Conservation (phyloP, 2,797 vertebrate species). For the Chrosomus eos region DNA sequence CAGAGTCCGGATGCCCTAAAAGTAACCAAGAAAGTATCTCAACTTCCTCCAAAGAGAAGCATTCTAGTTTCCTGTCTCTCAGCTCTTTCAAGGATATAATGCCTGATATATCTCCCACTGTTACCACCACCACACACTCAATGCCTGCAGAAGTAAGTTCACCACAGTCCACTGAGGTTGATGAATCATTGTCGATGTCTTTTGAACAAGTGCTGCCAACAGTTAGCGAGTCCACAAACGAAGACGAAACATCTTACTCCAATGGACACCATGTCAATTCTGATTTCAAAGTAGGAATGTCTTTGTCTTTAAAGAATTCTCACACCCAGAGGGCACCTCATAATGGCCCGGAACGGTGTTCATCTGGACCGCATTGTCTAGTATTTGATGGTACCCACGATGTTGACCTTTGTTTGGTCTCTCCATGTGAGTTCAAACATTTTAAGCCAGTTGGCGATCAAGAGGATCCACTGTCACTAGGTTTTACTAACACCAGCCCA, state of each 20-base stretch:
- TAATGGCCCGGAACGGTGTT: constrained; percentile 71
- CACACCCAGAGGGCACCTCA: constrained; percentile 71
- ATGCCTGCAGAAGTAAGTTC: constrained; percentile 94
- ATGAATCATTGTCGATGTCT: constrained; percentile 93
- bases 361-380: constrained; percentile 65
- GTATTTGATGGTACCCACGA: constrained; percentile 84
- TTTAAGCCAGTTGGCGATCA: constrained; percentile 75
- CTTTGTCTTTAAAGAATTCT: constrained; percentile 82
- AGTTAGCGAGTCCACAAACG: constrained; percentile 82
- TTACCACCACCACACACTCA: constrained; percentile 85
- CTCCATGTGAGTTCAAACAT: constrained; percentile 95
- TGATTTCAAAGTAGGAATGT: constrained; percentile 77
- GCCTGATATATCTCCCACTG: constrained; percentile 86
- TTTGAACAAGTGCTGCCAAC: constrained; percentile 90
- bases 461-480: constrained; percentile 64
- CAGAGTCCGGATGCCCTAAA: constrained; percentile 65
- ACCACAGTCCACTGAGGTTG: constrained; percentile 95
- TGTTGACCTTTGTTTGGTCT: constrained; percentile 94
- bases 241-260: constrained; percentile 73
- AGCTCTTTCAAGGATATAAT: constrained; percentile 84
- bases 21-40: constrained; percentile 73
- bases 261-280: constrained; percentile 72
- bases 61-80: constrained; percentile 83
- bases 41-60: constrained; percentile 78
- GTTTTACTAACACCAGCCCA: constrained; percentile 69